Percentiles rank a stretch among this genome's conserved stretches.
Evolutionary conservation across 2,888 invertebrate genomes (phyloP).

Genomic region (Latheticus oryzae): DNA sequence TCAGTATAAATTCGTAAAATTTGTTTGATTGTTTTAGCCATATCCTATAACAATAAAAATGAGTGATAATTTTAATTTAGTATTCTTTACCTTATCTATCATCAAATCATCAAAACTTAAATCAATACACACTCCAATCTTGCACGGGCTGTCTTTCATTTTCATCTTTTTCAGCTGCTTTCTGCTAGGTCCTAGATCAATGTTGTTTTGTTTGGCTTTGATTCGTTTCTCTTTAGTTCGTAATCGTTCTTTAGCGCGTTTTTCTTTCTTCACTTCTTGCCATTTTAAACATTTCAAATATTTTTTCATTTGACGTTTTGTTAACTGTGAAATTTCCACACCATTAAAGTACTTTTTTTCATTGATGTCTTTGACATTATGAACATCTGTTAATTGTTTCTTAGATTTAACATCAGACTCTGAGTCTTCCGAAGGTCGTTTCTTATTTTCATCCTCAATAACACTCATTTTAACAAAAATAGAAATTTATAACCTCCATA

Average conservation of each 20-base stretch:
- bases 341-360: slow-evolving; percentile 61
- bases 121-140: slow-evolving; percentile 83
- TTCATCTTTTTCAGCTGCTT: slow-evolving; percentile 80
- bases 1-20: slow-evolving; percentile 90
- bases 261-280: slow-evolving; percentile 76
- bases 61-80: slow-evolving; percentile 1
- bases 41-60: slow-evolving; percentile 76
- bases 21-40: slow-evolving; percentile 91
- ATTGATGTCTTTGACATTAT: too few relatives aligned
- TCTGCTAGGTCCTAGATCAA: slow-evolving; percentile 81
- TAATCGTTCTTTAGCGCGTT: slow-evolving; percentile 77
- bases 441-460: background rate
- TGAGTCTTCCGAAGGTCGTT: background rate
- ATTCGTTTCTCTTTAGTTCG: slow-evolving; percentile 75
- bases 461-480: slow-evolving; percentile 1
- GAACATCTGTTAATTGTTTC: too few relatives aligned
- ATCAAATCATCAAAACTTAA: slow-evolving; percentile 92
- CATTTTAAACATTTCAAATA: slow-evolving; percentile 76
- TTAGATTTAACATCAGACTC: background rate
- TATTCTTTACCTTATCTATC: slow-evolving; percentile 71
- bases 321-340: slow-evolving; percentile 62
- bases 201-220: slow-evolving; percentile 77
- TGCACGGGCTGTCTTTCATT: slow-evolving; percentile 76
- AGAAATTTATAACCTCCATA: background rate
- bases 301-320: slow-evolving; percentile 63